A percentile compares a stretch with the other conserved stretches of the same genome.
Evolutionary conservation across 2,113 vertebrate species (phyloP).

Genomic region (Tyrannus savana): DNA sequence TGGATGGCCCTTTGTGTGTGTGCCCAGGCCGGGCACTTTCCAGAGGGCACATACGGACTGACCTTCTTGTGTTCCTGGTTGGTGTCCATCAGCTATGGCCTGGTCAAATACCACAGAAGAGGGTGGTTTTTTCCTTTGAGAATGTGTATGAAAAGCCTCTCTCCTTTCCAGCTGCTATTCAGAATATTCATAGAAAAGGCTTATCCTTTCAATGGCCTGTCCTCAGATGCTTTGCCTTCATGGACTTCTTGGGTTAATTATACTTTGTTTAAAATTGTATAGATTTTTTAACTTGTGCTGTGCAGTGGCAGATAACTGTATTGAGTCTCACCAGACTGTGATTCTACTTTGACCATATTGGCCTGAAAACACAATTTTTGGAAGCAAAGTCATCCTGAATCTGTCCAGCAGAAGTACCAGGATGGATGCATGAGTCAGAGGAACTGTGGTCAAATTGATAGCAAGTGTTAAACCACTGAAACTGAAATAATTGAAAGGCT

Average conservation of each 20-base stretch:
- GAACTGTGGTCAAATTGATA: not conserved
- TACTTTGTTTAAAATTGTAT: not conserved
- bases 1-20: not conserved
- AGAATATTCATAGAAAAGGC: not conserved
- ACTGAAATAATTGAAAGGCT: not conserved
- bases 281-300: not conserved
- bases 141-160: not conserved
- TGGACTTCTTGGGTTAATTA: not conserved
- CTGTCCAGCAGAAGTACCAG: not conserved
- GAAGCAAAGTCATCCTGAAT: not conserved
- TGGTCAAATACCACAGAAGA: not conserved
- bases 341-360: conserved; percentile 35
- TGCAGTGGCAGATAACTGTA: not conserved
- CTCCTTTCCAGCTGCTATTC: not conserved
- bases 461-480: not conserved
- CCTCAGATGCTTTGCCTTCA: not conserved
- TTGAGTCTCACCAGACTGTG: not conserved
- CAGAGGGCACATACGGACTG: not conserved
- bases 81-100: not conserved
- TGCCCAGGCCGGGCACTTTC: not conserved
- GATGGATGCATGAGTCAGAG: not conserved
- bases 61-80: not conserved
- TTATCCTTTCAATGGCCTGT: not conserved
- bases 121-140: not conserved
- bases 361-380: conserved; percentile 2